phyloP scores from a whole-genome alignment of 2,888 invertebrate genomes.

The Cryptocephalus primarius region DNA sequence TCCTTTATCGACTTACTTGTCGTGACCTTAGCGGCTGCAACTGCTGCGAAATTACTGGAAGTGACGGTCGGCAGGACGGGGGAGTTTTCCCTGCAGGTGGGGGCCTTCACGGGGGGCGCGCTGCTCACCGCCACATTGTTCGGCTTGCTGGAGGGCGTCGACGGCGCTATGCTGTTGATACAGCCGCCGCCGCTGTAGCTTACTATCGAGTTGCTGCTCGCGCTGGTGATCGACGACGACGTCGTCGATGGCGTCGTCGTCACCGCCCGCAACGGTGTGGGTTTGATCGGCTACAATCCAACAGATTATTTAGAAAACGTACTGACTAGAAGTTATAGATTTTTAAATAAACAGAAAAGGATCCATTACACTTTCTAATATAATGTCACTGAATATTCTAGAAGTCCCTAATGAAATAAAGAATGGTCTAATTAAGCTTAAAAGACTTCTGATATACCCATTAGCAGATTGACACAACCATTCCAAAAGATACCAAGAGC shows the following conservation, averaged over 20 bases:
- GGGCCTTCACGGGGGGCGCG: not conserved
- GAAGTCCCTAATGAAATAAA: too few species aligned
- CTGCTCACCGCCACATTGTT: not conserved
- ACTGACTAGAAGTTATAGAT: not conserved
- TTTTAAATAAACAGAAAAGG: too few species aligned
- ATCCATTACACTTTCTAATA: too few species aligned
- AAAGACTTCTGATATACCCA: too few species aligned
- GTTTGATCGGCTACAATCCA: conserved; percentile 63
- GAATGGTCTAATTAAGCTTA: too few species aligned
- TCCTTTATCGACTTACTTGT: too few species aligned
- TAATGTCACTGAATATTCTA: too few species aligned
- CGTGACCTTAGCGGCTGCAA: conserved; percentile 39
- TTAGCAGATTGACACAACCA: too few species aligned
- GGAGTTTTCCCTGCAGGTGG: conserved; percentile 10
- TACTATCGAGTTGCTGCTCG: conserved; percentile 41
- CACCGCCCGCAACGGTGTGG: conserved; percentile 64
- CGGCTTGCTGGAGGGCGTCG: not conserved
- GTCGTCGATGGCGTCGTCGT: conserved; percentile 8
- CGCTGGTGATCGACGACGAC: conserved; percentile 29
- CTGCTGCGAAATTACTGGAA: conserved; percentile 51
- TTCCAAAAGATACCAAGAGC: not conserved
- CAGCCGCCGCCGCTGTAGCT: conserved; percentile 34
- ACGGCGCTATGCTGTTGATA: conserved; percentile 5
- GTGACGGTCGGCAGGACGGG: conserved; percentile 16
- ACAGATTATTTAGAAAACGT: not conserved